Base-by-base conservation (phyloP, 2,113 vertebrate species). In the Cardinalis cardinalis region DNA sequence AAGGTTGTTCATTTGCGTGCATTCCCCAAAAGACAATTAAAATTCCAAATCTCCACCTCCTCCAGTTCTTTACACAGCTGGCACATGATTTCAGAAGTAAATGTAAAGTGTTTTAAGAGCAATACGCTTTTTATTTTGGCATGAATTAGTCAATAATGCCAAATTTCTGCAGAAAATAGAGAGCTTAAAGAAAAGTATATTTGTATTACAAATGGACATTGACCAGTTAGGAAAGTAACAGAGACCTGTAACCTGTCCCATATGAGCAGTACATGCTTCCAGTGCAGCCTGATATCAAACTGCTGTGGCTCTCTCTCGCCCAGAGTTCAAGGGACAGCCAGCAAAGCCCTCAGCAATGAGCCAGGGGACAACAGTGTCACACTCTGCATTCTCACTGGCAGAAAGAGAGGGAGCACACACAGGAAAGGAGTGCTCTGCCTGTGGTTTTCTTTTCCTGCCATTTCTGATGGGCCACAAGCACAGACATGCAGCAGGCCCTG, bases 401-500 rank as follows among this genome's bases (percentile, higher is more conserved):
- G 60, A 48, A 32, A 18, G 72, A 81, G 41, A 46, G n/a, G 13
- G 29, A 84, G 70, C 41, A 31, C 11, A 18, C 36, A 48, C 5
- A 85, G 43, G 41, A 66, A 73, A 84, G 56, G 44, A 89, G 43
- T 9, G 38, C 84, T 94, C 91, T 84, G 64, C 8, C 14, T 88
- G 52, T 58, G 81, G 64, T 89, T 84, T 79, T 71, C 60, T 89
- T 73, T 70, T 68, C 49, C 74, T 93, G 74, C 60, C 31, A 28
- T 43, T 87, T 55, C 73, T 74, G 79, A 79, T 17, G 65, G 51
- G 66, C 40, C 87, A 87, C 92, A 87, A 90, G 94, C 80, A 93
- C 9, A 23, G 51, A 92, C 85, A 68, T 0, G 88, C 65, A 86
- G 28, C 61, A 26, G 74, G 56, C 74, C 72, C 55, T 75, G 88